A percentile compares a stretch with the other conserved stretches of the same genome.
Evolutionary conservation across 2,113 vertebrate species (phyloP).

Genomic region (Antigone vipio): DNA sequence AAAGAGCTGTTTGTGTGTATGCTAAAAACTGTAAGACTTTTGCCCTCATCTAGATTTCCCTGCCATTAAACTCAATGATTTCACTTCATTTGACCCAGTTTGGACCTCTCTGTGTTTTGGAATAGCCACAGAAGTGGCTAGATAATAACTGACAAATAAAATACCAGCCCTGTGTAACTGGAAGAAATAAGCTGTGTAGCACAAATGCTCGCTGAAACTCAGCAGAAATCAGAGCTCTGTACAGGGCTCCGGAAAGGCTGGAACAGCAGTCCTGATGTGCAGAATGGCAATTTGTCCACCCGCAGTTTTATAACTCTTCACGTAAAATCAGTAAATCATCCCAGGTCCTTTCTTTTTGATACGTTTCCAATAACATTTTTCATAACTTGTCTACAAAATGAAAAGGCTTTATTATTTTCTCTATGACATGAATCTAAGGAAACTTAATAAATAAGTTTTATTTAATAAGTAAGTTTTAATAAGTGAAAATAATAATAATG

Average conservation of each 20-base stretch:
- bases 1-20: not conserved
- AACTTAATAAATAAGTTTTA: not conserved
- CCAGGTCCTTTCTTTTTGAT: not conserved
- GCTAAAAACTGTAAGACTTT: not conserved
- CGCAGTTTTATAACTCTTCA: not conserved
- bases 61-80: not conserved
- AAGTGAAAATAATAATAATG: too few species aligned
- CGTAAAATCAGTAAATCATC: not conserved
- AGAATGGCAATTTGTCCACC: not conserved
- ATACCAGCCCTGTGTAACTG: slow-evolving; percentile 11
- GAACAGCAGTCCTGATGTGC: not conserved
- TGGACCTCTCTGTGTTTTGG: slow-evolving; percentile 1
- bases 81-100: not conserved
- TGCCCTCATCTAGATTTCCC: not conserved
- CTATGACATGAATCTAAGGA: not conserved
- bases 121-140: slow-evolving; percentile 33
- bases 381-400: not conserved
- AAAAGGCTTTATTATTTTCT: not conserved
- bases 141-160: slow-evolving; percentile 54
- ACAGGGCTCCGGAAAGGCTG: not conserved
- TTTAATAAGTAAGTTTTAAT: too few species aligned
- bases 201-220: not conserved
- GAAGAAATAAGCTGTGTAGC: not conserved
- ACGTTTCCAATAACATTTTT: not conserved
- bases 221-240: not conserved